phyloP scores from a whole-genome alignment of 2,888 invertebrate genomes.

The Agonopterix heracliana region DNA sequence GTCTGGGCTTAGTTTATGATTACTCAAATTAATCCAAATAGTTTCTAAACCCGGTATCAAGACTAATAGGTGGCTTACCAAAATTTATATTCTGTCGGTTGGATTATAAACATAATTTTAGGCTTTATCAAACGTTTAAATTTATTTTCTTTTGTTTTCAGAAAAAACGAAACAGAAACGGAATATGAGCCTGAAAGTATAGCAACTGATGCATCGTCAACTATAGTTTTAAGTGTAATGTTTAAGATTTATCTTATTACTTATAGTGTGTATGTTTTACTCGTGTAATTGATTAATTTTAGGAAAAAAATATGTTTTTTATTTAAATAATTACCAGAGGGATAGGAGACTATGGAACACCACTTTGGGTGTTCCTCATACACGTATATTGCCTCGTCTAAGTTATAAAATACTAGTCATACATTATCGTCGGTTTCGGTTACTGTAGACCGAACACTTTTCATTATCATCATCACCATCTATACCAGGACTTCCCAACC shows the following conservation, averaged over 20 bases:
- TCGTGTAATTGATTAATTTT: not conserved
- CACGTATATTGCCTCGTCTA: too few relatives aligned
- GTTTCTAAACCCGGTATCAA: too few relatives aligned
- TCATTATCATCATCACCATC: too few relatives aligned
- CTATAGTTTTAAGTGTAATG: not conserved
- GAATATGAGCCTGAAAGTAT: not conserved
- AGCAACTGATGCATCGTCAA: conserved; percentile 1
- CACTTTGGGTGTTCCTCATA: too few relatives aligned
- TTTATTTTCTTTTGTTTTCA: not conserved
- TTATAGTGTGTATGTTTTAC: not conserved
- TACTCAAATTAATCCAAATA: too few relatives aligned
- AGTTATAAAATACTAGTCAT: too few relatives aligned
- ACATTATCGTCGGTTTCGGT: too few relatives aligned
- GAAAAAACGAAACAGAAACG: not conserved
- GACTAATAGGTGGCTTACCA: too few relatives aligned
- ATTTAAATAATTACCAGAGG: not conserved
- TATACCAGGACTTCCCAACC: too few relatives aligned
- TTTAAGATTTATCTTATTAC: conserved; percentile 3
- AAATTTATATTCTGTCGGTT: too few relatives aligned
- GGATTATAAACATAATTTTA: not conserved
- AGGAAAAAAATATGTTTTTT: not conserved
- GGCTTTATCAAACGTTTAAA: not conserved
- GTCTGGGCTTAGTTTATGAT: too few relatives aligned
- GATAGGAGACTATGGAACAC: not conserved
- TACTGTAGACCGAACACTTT: too few relatives aligned